These are phyloP conservation scores for Limnothrissa miodon DNA, from an alignment of 2,113 vertebrate species.

Conservation along the genomic window DNA sequence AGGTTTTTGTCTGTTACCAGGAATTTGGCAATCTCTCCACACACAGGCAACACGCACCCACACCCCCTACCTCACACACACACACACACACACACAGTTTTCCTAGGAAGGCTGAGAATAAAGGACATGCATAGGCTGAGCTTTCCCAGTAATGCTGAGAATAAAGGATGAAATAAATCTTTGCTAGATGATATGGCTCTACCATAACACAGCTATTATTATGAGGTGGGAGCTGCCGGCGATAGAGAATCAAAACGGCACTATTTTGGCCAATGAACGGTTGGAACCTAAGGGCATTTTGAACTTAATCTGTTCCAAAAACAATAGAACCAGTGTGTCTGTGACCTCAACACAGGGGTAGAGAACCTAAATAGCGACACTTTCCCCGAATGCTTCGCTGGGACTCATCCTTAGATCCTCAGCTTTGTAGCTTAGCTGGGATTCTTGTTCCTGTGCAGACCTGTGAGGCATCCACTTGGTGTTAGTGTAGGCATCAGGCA, in stretches of 20 bases:
- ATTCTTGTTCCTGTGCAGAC: neutral
- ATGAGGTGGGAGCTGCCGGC: neutral
- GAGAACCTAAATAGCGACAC: too few species aligned
- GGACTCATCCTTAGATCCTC: neutral
- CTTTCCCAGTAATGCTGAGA: neutral
- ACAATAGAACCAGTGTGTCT: neutral
- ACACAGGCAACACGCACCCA: neutral
- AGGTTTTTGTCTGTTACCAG: neutral
- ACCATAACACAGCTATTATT: neutral
- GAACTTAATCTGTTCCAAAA: neutral
- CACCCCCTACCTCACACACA: neutral
- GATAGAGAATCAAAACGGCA: neutral
- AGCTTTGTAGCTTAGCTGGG: neutral
- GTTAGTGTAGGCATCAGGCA: neutral
- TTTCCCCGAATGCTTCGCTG: too few species aligned
- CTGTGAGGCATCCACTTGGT: neutral
- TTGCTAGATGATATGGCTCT: neutral
- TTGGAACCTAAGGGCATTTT: neutral
- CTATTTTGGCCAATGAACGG: neutral
- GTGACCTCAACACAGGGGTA: too few species aligned
- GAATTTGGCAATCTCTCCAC: neutral
- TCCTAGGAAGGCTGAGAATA: neutral
- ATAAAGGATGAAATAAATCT: neutral
- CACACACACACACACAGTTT: neutral
- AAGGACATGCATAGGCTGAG: neutral